Base-by-base conservation (phyloP, 2,888 invertebrate genomes). In the Clistopyga incitator region DNA sequence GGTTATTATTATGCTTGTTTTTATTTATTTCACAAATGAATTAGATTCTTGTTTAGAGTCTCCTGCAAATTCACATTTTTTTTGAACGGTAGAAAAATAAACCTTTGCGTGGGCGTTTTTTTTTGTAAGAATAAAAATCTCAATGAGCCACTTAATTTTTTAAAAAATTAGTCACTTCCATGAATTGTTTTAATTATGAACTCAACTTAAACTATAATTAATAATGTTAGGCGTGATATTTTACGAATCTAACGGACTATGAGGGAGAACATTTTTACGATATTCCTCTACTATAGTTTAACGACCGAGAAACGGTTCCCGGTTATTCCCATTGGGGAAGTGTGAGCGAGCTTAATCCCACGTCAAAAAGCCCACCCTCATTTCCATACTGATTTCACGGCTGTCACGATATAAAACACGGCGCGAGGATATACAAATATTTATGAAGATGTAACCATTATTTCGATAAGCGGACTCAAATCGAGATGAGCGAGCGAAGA, bases 361-460 rank as follows among this genome's bases (percentile, higher is more conserved):
- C 65, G 77, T 65, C 23, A 76, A 85, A 65, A 71, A 76, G 76
- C 52, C 47, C 67, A 65, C 45, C 85, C 90, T 90, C 87, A 90
- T 92, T 92, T 92, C 90, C 91, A 91, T 92, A 90, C 87, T 87
- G 92, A 93, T 92, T 92, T 92, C 90, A 92, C 90, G 92, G 88
- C 87, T 89, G 90, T 91, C 90, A 83, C 86, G 74, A 65, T 71
- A 87, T 89, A 90, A 88, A 88, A 88, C 85, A 84, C 71, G 72
- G 76, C 86, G 87, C 86, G 87, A 82, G 84, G 81, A 75, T 82
- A 77, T 71, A 78, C 90, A 92, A 92, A 92, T 92, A 93, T 93
- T 93, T 92, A 93, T 92, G 90, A 92, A 93, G 92, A 92, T 92
- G 93, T 92, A 92, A 92, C 89, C 91, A 90, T 92, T 92, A 92